Evolutionary conservation across 1,140 invertebrate species (phyloP).

Genomic region (Apis dorsata): DNA sequence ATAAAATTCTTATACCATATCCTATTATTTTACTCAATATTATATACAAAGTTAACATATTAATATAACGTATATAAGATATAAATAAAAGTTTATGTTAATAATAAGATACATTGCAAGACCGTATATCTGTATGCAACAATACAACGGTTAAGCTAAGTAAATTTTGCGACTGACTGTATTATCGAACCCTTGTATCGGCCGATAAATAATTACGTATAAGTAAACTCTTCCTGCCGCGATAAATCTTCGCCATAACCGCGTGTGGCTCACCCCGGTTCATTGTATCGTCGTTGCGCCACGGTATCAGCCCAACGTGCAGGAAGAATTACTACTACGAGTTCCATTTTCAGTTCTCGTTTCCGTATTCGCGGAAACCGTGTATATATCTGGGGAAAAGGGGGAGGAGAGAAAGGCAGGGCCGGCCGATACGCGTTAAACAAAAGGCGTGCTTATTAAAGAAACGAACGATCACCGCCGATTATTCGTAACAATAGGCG

Average conservation of each 20-base stretch:
- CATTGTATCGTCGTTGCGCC: conserved; percentile 7
- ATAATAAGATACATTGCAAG: too few relatives aligned
- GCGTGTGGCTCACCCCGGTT: neutral
- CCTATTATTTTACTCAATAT: too few relatives aligned
- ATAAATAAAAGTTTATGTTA: too few relatives aligned
- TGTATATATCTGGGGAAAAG: neutral
- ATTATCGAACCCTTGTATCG: conserved; percentile 8
- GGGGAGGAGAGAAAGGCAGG: neutral
- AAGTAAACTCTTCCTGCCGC: conserved; percentile 41
- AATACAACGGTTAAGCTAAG: too few relatives aligned
- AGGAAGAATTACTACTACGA: conserved; percentile 20
- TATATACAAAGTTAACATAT: too few relatives aligned
- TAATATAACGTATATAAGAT: too few relatives aligned
- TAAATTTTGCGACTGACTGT: neutral
- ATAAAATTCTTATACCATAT: too few relatives aligned
- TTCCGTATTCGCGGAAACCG: conserved; percentile 41
- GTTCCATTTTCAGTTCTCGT: conserved; percentile 3
- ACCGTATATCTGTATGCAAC: too few relatives aligned
- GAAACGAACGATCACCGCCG: conserved; percentile 45
- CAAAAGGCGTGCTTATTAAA: conserved; percentile 48
- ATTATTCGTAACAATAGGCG: conserved; percentile 50
- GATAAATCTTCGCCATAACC: conserved; percentile 39
- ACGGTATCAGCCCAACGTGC: conserved; percentile 3
- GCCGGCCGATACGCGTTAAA: conserved; percentile 22
- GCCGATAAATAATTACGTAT: conserved; percentile 48